Evolutionary conservation across 92 coral and sea anemone genomes (phyloP).

Genomic region (Epizoanthus ramosus): DNA sequence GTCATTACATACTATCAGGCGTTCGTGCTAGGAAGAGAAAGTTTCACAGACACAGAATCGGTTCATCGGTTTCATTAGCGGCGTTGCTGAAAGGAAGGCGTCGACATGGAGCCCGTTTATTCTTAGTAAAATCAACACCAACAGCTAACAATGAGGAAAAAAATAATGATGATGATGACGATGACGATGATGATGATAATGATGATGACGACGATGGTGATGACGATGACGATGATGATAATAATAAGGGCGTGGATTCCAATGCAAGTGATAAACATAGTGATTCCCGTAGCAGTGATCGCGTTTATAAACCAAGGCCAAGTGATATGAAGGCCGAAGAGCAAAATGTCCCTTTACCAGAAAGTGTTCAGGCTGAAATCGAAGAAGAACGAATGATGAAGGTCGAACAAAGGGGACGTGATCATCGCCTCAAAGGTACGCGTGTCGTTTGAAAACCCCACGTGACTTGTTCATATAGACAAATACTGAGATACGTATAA

Average conservation of each 20-base stretch:
- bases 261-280: slow-evolving; percentile 19
- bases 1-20: slow-evolving; percentile 10
- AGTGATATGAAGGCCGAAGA: not conserved
- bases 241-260: not conserved
- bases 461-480: no score
- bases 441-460: no score
- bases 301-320: not conserved
- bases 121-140: not conserved
- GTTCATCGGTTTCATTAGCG: slow-evolving; percentile 1
- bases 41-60: slow-evolving; percentile 8
- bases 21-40: not conserved
- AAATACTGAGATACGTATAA: no score
- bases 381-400: slow-evolving; percentile 23
- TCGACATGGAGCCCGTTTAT: not conserved
- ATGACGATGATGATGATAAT: not conserved
- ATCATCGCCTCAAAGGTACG: slow-evolving; percentile 22
- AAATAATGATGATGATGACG: not conserved
- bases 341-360: slow-evolving; percentile 17
- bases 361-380: slow-evolving; percentile 21
- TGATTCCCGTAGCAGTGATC: not conserved
- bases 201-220: not conserved
- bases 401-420: slow-evolving; percentile 9
- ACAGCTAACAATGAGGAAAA: slow-evolving; percentile 20
- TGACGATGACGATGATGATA: not conserved
- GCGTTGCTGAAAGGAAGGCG: slow-evolving; percentile 11